phyloP scores from a whole-genome alignment of 2,888 invertebrate species.

The Acrocera orbiculus region DNA sequence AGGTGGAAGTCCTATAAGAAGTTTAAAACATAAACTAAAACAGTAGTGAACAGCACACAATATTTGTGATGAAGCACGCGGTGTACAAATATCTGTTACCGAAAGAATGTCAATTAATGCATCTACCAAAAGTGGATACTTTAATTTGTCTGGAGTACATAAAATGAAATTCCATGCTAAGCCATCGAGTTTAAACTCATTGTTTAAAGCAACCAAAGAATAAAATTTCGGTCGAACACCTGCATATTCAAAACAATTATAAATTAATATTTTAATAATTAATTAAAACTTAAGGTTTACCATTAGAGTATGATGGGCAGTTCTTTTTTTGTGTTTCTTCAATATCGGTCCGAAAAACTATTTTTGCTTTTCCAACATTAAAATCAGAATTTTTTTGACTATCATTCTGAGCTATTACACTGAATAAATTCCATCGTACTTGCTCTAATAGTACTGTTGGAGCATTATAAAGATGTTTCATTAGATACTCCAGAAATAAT shows the following conservation, averaged over 20 bases:
- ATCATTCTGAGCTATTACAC: slow-evolving; percentile 38
- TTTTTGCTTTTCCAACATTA: slow-evolving; percentile 36
- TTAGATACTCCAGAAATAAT: slow-evolving; percentile 79
- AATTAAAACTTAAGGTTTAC: slow-evolving; percentile 17
- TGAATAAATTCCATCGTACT: slow-evolving; percentile 71
- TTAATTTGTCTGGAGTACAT: slow-evolving; percentile 78
- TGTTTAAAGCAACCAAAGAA: slow-evolving; percentile 62
- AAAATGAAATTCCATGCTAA: slow-evolving; percentile 86
- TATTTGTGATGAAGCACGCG: slow-evolving; percentile 39
- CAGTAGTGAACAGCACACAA: slow-evolving; percentile 80
- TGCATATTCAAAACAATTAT: slow-evolving; percentile 10
- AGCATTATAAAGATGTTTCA: slow-evolving; percentile 89
- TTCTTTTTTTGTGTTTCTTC: slow-evolving; percentile 55
- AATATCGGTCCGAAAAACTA: slow-evolving; percentile 50
- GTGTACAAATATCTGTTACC: slow-evolving; percentile 53
- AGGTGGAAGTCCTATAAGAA: slow-evolving; percentile 73
- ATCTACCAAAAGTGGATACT: slow-evolving; percentile 72
- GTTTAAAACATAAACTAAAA: slow-evolving; percentile 44
- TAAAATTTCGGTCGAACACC: slow-evolving; percentile 84
- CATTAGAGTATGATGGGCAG: slow-evolving; percentile 28
- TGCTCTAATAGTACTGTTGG: slow-evolving; percentile 72
- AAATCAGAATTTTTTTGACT: slow-evolving; percentile 35
- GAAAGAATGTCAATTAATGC: slow-evolving; percentile 68
- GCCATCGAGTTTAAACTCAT: slow-evolving; percentile 77
- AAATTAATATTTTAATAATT: too few relatives aligned